Conservation (phyloP, 2,888 invertebrate genomes). For the Drosophila lacicola region DNA sequence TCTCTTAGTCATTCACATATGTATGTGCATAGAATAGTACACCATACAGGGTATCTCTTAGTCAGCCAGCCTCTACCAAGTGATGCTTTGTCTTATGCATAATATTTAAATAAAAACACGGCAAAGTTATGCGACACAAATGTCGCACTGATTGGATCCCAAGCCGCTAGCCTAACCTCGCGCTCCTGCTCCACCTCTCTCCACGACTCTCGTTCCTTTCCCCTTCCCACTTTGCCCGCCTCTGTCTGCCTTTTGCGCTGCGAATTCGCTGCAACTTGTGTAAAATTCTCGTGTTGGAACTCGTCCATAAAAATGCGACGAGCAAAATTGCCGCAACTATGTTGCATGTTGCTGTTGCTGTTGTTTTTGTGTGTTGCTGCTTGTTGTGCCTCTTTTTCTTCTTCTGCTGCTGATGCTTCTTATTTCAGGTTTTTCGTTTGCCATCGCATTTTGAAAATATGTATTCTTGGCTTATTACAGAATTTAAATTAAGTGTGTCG, state of each 20-base stretch:
- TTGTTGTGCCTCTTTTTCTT: conserved; percentile 10
- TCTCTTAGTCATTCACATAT: background rate
- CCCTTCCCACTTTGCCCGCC: background rate
- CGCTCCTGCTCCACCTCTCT: background rate
- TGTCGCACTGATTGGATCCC: conserved; percentile 59
- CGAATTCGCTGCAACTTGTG: conserved; percentile 41
- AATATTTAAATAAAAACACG: conserved; percentile 57
- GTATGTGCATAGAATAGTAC: no score
- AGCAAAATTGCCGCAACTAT: conserved; percentile 49
- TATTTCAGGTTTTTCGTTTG: conserved; percentile 1
- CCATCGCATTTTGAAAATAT: conserved; percentile 48
- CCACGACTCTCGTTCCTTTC: background rate
- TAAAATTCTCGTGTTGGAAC: conserved; percentile 60
- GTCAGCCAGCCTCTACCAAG: background rate
- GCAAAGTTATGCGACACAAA: conserved; percentile 71
- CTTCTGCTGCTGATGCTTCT: background rate
- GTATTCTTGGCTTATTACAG: conserved; percentile 68
- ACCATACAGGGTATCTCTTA: conserved; percentile 8
- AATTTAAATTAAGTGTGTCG: conserved; percentile 60
- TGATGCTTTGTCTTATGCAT: conserved; percentile 31
- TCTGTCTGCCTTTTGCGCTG: no score
- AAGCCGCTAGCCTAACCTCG: conserved; percentile 4
- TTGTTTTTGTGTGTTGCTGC: conserved; percentile 26
- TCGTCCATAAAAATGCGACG: conserved; percentile 64
- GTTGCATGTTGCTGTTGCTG: conserved; percentile 27